Base-by-base conservation (phyloP, 1,140 invertebrate genomes). In the Nephotettix cincticeps region DNA sequence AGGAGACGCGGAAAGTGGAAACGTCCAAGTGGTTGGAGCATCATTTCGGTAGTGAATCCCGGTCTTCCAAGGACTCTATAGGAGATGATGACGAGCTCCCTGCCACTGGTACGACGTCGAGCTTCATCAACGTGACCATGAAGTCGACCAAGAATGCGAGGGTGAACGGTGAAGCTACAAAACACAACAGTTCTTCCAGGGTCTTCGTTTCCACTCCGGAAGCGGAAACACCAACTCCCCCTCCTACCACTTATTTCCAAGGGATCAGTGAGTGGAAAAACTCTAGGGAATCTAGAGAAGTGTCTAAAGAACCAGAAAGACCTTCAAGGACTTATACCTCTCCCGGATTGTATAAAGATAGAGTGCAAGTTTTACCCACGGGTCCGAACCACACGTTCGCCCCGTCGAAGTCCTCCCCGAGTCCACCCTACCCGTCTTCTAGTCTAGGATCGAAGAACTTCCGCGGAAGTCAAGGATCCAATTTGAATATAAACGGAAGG, bases 1-100 rank as follows among this genome's bases (percentile, higher is more conserved):
- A 96, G 78, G 90, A 95, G 79, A 94, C 93, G 0, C 85, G 93
- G 64, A 93, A 94, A 82, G 90, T 90, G 74, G 94, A 93, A 84
- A 97, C 92, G 0, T 92, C 89, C 73, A 94, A 91, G 80, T 97
- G 92, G 93, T 82, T 95, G 17, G 93, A 95, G 73, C 90, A 90
- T 76, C 94, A 96, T 78, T 96, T 95, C 76, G 93, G 93, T 45
- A 94, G 92, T 78, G 93, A 93, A 63, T 93, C 91, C 0, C 84
- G 89, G 11, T 91, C 90, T 0, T 93, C 91, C 0, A 88, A 88
- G 54, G 90, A 90, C 68, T 89, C 87, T 0, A 79, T 86, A 3
- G 83, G 86, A 17, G 81, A 83, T 6, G 84, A 84, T 58, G 68
- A 63, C n/a, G 68, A 58, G 29, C 25, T 70, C 1, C 43, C 43